phyloP scores from a whole-genome alignment of 2,113 vertebrate genomes.

The Dromas ardeola region DNA sequence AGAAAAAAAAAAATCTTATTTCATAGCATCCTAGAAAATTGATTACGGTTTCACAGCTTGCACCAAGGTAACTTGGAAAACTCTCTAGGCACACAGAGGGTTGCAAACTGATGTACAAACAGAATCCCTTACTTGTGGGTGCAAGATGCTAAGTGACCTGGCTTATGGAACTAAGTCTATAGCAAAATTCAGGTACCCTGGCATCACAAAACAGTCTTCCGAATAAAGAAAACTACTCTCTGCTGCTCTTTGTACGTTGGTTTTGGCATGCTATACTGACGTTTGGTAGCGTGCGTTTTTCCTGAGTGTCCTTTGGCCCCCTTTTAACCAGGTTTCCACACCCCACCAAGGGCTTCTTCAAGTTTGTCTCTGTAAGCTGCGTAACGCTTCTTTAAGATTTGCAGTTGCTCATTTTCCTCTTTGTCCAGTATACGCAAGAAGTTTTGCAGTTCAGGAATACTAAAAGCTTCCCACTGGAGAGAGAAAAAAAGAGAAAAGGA shows the following conservation, averaged over 20 bases:
- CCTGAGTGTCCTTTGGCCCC: slow-evolving; percentile 26
- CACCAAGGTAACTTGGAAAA: slow-evolving; percentile 48
- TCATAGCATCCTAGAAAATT: slow-evolving; percentile 26
- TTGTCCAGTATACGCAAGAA: slow-evolving; percentile 94
- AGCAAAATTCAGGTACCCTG: slow-evolving; percentile 41
- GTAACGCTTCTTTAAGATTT: slow-evolving; percentile 82
- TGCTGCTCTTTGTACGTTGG: background rate
- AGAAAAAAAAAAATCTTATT: slow-evolving; percentile 19
- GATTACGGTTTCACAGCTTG: slow-evolving; percentile 65
- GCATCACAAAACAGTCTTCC: slow-evolving; percentile 54
- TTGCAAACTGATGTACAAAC: slow-evolving; percentile 47
- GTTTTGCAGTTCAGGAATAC: slow-evolving; percentile 92
- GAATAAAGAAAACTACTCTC: slow-evolving; percentile 57
- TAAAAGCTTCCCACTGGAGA: slow-evolving; percentile 94
- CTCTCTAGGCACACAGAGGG: slow-evolving; percentile 13
- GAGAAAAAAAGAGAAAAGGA: background rate
- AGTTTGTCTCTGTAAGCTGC: slow-evolving; percentile 84
- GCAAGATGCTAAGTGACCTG: slow-evolving; percentile 43
- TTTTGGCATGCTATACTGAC: slow-evolving; percentile 55
- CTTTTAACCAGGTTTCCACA: slow-evolving; percentile 76
- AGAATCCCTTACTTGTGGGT: slow-evolving; percentile 29
- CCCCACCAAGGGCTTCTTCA: slow-evolving; percentile 82
- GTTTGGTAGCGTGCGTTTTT: background rate
- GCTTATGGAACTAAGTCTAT: slow-evolving; percentile 43
- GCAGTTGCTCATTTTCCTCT: slow-evolving; percentile 90